Evolutionary conservation across 92 coral and sea anemone genomes (phyloP), one percentile per base, ranked within the genome.

Genomic region (Zoanthus gigantus): DNA sequence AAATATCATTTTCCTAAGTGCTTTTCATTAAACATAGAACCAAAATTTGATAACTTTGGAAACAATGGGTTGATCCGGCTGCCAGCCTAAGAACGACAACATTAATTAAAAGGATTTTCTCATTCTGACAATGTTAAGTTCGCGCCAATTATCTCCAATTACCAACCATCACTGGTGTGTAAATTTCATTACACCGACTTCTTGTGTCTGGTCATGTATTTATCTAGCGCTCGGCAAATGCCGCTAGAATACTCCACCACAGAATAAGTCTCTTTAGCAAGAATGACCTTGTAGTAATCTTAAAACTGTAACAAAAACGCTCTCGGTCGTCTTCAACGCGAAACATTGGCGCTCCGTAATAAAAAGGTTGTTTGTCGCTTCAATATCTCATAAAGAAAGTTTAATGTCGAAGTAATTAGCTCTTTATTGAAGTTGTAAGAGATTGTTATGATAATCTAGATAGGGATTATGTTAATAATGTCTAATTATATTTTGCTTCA

Each of bases 131-230:
- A 95, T 92, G 90, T 88, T 90, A 94, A 97, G 98, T 94, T 93
- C 93, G 96, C 99, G 99, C 95, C 95, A 97, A 97, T 97, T 97
- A 97, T 90, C 92, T 85, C 91, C 99, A 97, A 97, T 97, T 97
- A 97, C 94, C 90, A 89, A 83, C 94, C 94, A 97, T 94, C 94
- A 94, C 93, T 89, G 93, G 92, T 97, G 99, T 97, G 99, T 97
- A 95, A 97, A 97, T 97, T 97, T 97, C 98, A 97, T 96, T 96
- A 96, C 93, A 92, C 87, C 88, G 81, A 90, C 78, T 93, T 95
- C 92, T 91, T 92, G 72, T 83, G 88, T 75, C 89, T 90, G 75
- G 86, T 29, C 29, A 17, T 32, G 46, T 93, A 88, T 95, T 95
- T 95, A 94, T 86, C 79, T 88, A 84, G 85, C 78, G 16, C 66